Percentiles rank a stretch among this genome's conserved stretches.
phyloP scores from a whole-genome alignment of 2,888 invertebrate species.

The Acanthococcus lagerstroemiae region DNA sequence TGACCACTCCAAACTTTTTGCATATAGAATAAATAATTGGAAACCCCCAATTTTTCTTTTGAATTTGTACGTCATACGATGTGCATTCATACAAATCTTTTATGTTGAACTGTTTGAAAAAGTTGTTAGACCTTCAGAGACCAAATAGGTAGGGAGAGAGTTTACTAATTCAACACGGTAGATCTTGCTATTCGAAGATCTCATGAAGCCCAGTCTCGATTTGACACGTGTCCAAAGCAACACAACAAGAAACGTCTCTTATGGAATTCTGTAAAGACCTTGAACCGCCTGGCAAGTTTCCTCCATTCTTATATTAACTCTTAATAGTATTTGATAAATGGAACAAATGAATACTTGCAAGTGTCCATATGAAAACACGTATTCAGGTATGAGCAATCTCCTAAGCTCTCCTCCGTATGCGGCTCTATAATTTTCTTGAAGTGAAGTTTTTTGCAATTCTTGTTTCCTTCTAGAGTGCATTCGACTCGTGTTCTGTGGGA shows the following conservation, averaged over 20 bases:
- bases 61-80: no score
- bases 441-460: conserved; percentile 74
- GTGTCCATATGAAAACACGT: conserved; percentile 99
- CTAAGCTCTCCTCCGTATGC: conserved; percentile 88
- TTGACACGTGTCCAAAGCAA: background rate
- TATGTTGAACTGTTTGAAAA: no score
- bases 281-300: no score
- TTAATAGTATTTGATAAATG: conserved; percentile 30
- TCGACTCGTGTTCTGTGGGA: conserved; percentile 89
- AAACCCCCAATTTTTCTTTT: no score
- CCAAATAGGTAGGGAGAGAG: no score
- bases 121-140: no score
- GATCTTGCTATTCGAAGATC: no score
- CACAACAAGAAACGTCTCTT: background rate
- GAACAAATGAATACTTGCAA: no score
- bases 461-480: conserved; percentile 47
- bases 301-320: background rate
- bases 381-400: conserved; percentile 95
- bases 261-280: background rate
- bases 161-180: no score
- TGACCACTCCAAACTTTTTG: no score
- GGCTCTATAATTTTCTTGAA: conserved; percentile 93
- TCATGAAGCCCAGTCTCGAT: background rate
- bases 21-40: no score
- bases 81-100: no score